A percentile compares a stretch with the other conserved stretches of the same genome.
Conservation (phyloP, 1,140 invertebrate species). For the Melanaphis sacchari region DNA sequence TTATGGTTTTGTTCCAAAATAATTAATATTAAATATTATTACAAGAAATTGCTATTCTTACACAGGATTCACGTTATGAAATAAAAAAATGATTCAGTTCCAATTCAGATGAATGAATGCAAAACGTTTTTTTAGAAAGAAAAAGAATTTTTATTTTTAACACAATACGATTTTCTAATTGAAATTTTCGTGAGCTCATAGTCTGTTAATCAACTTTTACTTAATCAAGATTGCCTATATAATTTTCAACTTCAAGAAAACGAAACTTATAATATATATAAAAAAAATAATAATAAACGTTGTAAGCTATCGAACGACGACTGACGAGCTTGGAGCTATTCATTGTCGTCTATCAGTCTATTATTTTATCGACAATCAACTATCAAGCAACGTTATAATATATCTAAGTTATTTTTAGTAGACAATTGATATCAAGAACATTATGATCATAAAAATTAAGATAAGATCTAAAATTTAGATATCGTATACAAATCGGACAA, state of each 20-base stretch:
- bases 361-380: background rate
- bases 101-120: background rate
- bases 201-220: conserved; percentile 11
- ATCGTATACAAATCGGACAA: background rate
- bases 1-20: background rate
- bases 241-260: background rate
- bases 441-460: background rate
- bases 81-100: conserved; percentile 35
- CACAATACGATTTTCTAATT: background rate
- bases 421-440: background rate
- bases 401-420: background rate
- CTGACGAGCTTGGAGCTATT: background rate
- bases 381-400: background rate
- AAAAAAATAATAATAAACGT: no score
- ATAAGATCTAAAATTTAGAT: background rate
- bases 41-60: background rate
- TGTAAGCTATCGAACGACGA: background rate
- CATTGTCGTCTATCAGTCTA: background rate
- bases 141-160: background rate
- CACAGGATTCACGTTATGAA: background rate
- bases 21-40: background rate
- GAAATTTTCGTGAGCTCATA: background rate
- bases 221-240: background rate
- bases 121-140: background rate
- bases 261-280: background rate